These are phyloP conservation scores for Odontophorus gujanensis DNA, from an alignment of 2,113 vertebrate species.

Conservation along the genomic window DNA sequence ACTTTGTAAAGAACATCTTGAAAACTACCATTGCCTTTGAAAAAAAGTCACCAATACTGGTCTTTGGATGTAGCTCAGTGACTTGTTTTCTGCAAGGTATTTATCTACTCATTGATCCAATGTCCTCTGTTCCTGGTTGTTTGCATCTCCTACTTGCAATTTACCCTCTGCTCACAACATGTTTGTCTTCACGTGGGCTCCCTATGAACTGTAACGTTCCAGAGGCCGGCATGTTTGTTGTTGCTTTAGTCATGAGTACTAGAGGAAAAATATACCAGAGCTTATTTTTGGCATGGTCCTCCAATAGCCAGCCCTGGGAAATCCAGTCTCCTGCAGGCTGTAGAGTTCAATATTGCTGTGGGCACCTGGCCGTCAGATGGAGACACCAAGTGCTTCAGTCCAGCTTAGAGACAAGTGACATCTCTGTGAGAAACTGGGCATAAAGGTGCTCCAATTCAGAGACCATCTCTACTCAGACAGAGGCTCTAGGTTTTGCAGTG, in stretches of 20 bases:
- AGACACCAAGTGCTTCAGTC: not conserved
- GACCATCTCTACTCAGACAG: not conserved
- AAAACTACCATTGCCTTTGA: not conserved
- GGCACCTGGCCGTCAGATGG: not conserved
- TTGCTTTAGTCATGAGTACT: not conserved
- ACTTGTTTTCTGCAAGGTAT: not conserved
- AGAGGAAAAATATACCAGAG: not conserved
- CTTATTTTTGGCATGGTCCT: not conserved
- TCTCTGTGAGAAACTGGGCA: not conserved
- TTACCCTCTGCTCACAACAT: not conserved
- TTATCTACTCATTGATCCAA: not conserved
- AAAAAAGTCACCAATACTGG: not conserved
- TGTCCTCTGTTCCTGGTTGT: not conserved
- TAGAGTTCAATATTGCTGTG: not conserved
- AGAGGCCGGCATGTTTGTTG: not conserved
- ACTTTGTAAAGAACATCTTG: not conserved
- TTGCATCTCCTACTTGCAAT: not conserved
- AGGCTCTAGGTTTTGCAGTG: not conserved
- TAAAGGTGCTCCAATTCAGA: not conserved
- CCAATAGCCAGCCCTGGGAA: not conserved
- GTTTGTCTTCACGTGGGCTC: not conserved
- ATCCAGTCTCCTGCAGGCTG: not conserved
- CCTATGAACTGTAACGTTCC: not conserved
- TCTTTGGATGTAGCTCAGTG: not conserved
- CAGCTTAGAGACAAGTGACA: not conserved